These are phyloP conservation scores for Malurus elegans DNA, from an alignment of 2,113 vertebrate species.

Conservation along the genomic window DNA sequence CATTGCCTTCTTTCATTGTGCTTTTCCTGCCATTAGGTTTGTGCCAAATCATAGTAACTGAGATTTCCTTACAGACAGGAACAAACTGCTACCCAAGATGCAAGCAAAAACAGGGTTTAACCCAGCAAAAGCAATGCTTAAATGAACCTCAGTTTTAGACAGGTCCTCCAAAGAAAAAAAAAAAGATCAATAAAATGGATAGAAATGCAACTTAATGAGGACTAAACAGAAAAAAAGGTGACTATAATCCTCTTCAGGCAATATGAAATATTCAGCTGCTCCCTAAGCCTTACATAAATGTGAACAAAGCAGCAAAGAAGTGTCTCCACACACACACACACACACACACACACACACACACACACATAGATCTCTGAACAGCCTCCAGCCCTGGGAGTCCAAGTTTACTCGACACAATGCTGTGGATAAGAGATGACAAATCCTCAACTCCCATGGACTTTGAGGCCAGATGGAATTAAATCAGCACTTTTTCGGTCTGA, in stretches of 20 bases:
- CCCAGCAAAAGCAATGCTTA: not conserved
- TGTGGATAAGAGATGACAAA: not conserved
- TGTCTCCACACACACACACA: no score
- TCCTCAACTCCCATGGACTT: not conserved
- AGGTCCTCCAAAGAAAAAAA: not conserved
- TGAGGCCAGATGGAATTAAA: constrained; percentile 13
- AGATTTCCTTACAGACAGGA: constrained; percentile 26
- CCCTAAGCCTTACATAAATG: not conserved
- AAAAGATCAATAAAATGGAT: not conserved
- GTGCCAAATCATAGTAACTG: not conserved
- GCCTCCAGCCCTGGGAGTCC: not conserved
- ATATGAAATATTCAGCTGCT: not conserved
- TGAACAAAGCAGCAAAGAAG: not conserved
- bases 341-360: not conserved
- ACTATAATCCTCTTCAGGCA: not conserved
- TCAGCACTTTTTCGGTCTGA: not conserved
- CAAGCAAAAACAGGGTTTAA: not conserved
- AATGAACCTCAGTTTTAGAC: not conserved
- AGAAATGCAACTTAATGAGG: not conserved
- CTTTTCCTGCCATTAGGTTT: constrained; percentile 7
- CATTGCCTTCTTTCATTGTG: not conserved
- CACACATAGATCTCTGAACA: not conserved
- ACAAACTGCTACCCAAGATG: not conserved
- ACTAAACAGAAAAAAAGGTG: not conserved
- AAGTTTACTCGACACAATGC: not conserved